Base-by-base conservation (phyloP, 2,888 invertebrate species). In the Gymnocheta viridis region DNA sequence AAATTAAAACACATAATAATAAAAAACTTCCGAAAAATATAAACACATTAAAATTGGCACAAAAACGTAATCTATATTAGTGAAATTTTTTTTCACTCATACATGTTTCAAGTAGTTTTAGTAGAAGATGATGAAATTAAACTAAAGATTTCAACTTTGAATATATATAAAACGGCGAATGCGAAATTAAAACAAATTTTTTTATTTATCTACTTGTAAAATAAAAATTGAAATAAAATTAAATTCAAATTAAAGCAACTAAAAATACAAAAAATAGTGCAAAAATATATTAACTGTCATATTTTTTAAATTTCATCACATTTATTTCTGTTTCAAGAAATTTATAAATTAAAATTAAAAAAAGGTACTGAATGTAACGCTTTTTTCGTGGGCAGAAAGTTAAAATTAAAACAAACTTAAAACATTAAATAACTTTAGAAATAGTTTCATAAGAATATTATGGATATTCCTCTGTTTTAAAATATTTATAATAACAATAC, bases 301-400 rank as follows among this genome's bases (percentile, higher is more conserved):
- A 27, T 54, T 41, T 67, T 6, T 70, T 4, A 64, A 69, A 69
- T 62, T n/a, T 56, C 35, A 78, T 58, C 35, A 54, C 56, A 80
- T 49, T 35, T 44, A 51, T 51, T 77, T 47, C n/a, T n/a, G 7
- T 76, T 54, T 66, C 32, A 76, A 72, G 24, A 47, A 49, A 32
- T 44, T 60, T 41, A 56, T 19, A 77, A 77, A 35, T 72, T 51
- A 58, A 38, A 67, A 76, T n/a, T 47, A 69, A 35, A 69, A 69
- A 73, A 72, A 83, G 76, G 80, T 80, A 80, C 80, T 60, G 38
- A 80, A 66, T 80, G 76, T 80, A 83, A 83, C 79, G 79, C 72
- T 72, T 72, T 72, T 82, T 51, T 44, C 6, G 38, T 51, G 6
- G 35, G 14, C 56, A 32, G 6, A 69, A 38, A 38, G 12, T 67